A percentile compares a stretch with the other conserved stretches of the same genome.
Evolutionary conservation across 2,113 vertebrate species (phyloP).

Genomic region (Nothobranchius furzeri): DNA sequence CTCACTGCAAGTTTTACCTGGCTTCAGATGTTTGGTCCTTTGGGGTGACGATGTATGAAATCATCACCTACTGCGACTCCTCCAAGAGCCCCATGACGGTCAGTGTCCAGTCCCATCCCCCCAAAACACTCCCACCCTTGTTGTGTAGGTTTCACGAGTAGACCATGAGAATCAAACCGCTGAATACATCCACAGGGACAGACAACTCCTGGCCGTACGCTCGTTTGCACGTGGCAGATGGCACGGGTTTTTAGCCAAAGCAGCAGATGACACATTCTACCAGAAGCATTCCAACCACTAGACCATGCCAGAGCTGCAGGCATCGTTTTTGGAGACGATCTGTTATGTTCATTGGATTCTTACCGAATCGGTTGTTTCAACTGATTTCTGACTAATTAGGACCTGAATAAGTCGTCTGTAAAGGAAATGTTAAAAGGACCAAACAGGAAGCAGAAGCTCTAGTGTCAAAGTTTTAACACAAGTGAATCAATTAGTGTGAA

Average conservation of each 20-base stretch:
- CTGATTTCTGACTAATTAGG: not conserved
- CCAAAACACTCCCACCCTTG: not conserved
- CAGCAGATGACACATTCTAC: conserved; percentile 50
- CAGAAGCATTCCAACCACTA: conserved; percentile 29
- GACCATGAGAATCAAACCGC: not conserved
- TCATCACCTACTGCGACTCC: conserved; percentile 91
- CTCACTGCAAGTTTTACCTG: conserved; percentile 92
- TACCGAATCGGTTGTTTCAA: not conserved
- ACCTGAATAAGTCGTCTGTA: not conserved
- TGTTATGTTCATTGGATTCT: conserved; percentile 2
- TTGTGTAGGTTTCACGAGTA: not conserved
- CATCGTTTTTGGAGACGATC: conserved; percentile 12
- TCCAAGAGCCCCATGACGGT: conserved; percentile 89
- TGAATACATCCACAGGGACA: too few relatives aligned
- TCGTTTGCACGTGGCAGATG: conserved; percentile 54
- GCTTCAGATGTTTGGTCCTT: conserved; percentile 98
- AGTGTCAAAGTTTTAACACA: too few relatives aligned
- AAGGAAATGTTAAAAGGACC: too few relatives aligned
- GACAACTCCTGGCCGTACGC: not conserved
- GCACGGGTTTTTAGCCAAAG: conserved; percentile 51
- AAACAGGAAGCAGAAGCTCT: too few relatives aligned
- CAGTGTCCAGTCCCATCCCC: conserved; percentile 33
- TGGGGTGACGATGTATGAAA: conserved; percentile 92
- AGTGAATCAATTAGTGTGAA: too few relatives aligned
- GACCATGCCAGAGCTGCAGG: conserved; percentile 2